phyloP scores from a whole-genome alignment of 2,797 vertebrate genomes.

The Arctocebus calabarensis region DNA sequence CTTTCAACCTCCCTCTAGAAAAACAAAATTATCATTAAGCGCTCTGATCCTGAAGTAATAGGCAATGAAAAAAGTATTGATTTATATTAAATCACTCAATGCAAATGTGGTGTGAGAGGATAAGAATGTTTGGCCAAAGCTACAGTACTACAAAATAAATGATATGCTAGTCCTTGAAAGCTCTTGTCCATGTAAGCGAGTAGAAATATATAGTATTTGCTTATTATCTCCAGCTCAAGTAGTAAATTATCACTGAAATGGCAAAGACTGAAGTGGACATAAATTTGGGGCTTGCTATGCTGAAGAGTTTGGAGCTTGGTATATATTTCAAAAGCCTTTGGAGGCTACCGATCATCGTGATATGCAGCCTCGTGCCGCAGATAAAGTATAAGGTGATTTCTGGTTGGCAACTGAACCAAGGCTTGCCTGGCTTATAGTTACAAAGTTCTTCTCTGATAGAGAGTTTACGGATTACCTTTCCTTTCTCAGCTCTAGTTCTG shows the following conservation, averaged over 20 bases:
- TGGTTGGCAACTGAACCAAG: conserved; percentile 25
- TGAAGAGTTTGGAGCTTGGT: conserved; percentile 64
- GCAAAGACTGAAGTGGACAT: conserved; percentile 77
- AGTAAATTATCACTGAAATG: conserved; percentile 74
- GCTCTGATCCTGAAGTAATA: conserved; percentile 40
- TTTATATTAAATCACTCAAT: conserved; percentile 53
- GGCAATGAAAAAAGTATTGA: conserved; percentile 57
- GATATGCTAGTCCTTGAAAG: conserved; percentile 43
- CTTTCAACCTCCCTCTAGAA: background rate
- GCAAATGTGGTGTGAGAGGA: conserved; percentile 45
- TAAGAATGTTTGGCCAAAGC: conserved; percentile 36
- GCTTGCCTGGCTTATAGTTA: background rate
- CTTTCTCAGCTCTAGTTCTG: background rate
- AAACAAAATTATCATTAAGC: conserved; percentile 23
- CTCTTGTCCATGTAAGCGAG: conserved; percentile 65
- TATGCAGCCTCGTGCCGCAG: background rate
- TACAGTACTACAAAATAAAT: conserved; percentile 70
- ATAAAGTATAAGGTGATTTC: conserved; percentile 65
- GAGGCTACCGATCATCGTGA: conserved; percentile 73
- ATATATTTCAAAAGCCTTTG: conserved; percentile 74
- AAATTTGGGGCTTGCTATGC: conserved; percentile 76
- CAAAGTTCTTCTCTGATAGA: background rate
- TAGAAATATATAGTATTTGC: conserved; percentile 73
- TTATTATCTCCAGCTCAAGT: conserved; percentile 74
- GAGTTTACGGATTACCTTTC: background rate